These are phyloP conservation scores for Torymus texanus DNA, from an alignment of 2,888 invertebrate genomes.

Conservation along the genomic window DNA sequence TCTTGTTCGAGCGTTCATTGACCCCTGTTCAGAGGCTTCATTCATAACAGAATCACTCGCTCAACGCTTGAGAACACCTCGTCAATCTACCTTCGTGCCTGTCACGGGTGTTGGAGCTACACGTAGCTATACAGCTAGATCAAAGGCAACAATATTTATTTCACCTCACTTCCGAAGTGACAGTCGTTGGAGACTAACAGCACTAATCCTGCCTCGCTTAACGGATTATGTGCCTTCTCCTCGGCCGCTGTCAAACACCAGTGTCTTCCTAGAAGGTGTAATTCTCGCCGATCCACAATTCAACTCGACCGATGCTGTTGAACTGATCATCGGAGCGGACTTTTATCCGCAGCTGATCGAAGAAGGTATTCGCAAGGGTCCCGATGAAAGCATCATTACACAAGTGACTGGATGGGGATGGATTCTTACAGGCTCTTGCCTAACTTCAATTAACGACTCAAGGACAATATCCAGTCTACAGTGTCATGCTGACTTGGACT, in stretches of 20 bases:
- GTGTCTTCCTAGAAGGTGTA: background rate
- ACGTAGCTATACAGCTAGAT: background rate
- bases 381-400: too few species aligned
- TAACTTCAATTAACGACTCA: too few species aligned
- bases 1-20: background rate
- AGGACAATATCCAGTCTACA: too few species aligned
- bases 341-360: background rate
- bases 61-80: too few species aligned
- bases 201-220: background rate
- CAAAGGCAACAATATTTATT: background rate
- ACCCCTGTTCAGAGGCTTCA: too few species aligned
- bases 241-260: background rate
- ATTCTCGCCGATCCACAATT: background rate
- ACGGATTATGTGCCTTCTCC: background rate
- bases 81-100: background rate
- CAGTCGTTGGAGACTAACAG: background rate
- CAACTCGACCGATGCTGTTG: background rate
- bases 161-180: background rate
- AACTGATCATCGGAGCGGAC: background rate
- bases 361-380: too few species aligned
- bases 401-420: background rate
- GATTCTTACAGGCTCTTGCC: background rate
- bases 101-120: background rate
- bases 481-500: too few species aligned
- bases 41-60: too few species aligned